Conservation (phyloP, 2,113 vertebrate genomes). For the Tachysurus fulvidraco region DNA sequence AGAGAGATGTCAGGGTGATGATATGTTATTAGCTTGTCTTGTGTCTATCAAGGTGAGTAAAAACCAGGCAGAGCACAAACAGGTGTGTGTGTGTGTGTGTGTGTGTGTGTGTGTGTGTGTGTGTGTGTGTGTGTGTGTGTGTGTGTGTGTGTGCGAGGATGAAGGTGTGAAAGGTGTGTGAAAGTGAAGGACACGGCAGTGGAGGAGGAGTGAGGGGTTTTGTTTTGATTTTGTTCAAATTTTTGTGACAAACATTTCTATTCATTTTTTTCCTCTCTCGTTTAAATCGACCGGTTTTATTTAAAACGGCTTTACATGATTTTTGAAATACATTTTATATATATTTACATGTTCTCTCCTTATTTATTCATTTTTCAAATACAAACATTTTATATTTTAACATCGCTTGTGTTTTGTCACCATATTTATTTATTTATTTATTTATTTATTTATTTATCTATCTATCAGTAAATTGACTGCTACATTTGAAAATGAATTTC, state of each 20-base stretch:
- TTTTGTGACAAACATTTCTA: neutral
- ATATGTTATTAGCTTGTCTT: conserved; percentile 37
- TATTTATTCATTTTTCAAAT: neutral
- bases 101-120: neutral
- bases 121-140: too few relatives aligned
- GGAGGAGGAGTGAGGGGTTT: neutral
- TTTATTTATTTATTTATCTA: too few relatives aligned
- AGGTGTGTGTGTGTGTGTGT: neutral
- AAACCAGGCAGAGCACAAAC: conserved; percentile 31
- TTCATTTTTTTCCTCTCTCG: too few relatives aligned
- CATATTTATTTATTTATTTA: too few relatives aligned
- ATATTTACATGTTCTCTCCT: neutral
- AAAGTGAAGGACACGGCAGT: neutral
- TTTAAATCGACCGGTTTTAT: neutral
- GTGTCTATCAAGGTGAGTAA: conserved; percentile 20
- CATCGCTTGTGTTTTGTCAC: too few relatives aligned
- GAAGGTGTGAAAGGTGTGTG: conserved; percentile 2
- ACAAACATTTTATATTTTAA: neutral
- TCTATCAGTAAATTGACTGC: too few relatives aligned
- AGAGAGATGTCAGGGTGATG: conserved; percentile 20
- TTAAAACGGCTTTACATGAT: neutral
- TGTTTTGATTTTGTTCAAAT: neutral
- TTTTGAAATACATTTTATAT: neutral
- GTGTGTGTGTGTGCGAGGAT: conserved; percentile 17
- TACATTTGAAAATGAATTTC: neutral